A percentile compares a stretch with the other conserved stretches of the same genome.
Evolutionary conservation across 2,113 vertebrate genomes (phyloP).

Genomic region (Candoia aspera): DNA sequence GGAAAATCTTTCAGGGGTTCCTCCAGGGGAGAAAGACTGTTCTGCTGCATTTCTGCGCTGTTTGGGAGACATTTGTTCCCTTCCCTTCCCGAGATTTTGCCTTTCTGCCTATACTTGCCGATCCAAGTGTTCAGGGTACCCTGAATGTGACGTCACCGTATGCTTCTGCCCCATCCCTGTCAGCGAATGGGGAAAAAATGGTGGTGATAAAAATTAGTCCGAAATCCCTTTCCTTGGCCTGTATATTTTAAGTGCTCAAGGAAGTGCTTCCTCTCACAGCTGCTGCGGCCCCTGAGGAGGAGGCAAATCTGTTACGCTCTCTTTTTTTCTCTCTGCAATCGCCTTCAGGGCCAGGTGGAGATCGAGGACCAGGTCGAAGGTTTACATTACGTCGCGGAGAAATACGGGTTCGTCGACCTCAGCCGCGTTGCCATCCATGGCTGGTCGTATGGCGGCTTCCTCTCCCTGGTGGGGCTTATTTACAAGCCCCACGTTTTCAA

Average conservation of each 20-base stretch:
- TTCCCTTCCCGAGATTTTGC: too few species aligned
- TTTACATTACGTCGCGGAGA: constrained; percentile 91
- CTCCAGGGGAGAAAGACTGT: too few species aligned
- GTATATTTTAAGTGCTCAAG: too few species aligned
- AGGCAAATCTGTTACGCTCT: neutral
- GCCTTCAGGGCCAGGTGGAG: constrained; percentile 90
- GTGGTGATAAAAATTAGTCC: neutral
- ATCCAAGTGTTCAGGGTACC: too few species aligned
- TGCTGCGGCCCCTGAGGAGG: too few species aligned
- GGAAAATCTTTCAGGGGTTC: too few species aligned
- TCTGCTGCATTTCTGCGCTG: too few species aligned
- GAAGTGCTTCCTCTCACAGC: too few species aligned
- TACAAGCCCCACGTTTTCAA: constrained; percentile 93
- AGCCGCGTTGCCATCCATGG: constrained; percentile 94
- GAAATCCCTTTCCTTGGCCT: neutral
- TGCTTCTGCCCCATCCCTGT: neutral
- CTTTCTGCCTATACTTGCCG: too few species aligned
- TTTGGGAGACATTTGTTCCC: too few species aligned
- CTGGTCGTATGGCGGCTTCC: constrained; percentile 96
- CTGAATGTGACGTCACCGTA: neutral
- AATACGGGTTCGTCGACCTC: constrained; percentile 93
- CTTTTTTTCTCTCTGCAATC: neutral
- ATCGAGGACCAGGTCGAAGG: constrained; percentile 98
- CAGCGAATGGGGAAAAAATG: neutral
- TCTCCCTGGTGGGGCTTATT: constrained; percentile 97